Conservation (phyloP, 2,888 invertebrate genomes). For the Apamea sordens region DNA sequence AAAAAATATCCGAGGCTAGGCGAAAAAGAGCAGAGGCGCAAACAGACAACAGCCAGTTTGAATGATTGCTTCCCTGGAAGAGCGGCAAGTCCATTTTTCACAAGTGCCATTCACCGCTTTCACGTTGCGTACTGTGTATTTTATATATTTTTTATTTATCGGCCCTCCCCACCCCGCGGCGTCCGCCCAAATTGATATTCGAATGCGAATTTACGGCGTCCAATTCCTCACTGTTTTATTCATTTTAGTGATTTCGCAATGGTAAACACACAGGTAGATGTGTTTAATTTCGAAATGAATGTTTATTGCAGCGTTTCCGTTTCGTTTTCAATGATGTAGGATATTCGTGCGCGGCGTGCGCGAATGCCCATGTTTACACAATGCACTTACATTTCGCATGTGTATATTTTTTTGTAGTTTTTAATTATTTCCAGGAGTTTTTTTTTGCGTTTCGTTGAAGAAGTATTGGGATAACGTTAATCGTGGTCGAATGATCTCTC, state of each 20-base stretch:
- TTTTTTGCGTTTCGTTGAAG: conserved; percentile 46
- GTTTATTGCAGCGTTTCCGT: conserved; percentile 88
- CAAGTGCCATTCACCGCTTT: conserved; percentile 90
- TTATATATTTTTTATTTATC: conserved; percentile 89
- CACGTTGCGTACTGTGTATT: conserved; percentile 88
- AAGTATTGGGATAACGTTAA: conserved; percentile 26
- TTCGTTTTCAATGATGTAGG: conserved; percentile 82
- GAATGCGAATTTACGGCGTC: conserved; percentile 86
- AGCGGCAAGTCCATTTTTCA: conserved; percentile 91
- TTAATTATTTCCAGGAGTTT: conserved; percentile 61
- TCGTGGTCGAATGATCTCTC: background rate
- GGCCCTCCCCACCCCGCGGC: conserved; percentile 76
- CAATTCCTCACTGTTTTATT: conserved; percentile 89
- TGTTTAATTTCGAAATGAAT: conserved; percentile 90
- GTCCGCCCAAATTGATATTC: conserved; percentile 89
- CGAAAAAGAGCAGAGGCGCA: conserved; percentile 89
- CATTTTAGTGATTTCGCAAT: conserved; percentile 89
- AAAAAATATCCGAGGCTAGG: conserved; percentile 79
- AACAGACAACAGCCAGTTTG: conserved; percentile 90
- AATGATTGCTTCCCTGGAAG: conserved; percentile 90
- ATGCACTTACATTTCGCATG: conserved; percentile 69
- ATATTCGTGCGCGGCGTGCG: conserved; percentile 63
- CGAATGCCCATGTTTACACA: conserved; percentile 73
- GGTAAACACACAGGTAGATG: conserved; percentile 89
- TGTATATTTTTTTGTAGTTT: conserved; percentile 63